Evolutionary conservation across 1,140 invertebrate species (phyloP).

Genomic region (Myzus persicae): DNA sequence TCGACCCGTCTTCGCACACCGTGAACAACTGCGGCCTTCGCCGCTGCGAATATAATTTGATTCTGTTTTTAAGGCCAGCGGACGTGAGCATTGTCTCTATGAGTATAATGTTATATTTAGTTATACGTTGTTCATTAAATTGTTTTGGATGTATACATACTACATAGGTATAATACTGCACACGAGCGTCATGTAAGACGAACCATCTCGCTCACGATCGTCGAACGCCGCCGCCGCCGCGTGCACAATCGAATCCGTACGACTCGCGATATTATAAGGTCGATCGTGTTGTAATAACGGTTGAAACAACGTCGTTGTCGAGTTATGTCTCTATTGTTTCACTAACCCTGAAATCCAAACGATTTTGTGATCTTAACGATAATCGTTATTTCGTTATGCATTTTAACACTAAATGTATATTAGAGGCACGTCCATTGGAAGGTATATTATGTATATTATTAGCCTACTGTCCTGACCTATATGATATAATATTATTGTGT

Average conservation of each 20-base stretch:
- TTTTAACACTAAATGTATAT: background rate
- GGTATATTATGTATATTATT: background rate
- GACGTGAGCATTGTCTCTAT: background rate
- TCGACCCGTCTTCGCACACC: conserved; percentile 35
- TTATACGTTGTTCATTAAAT: background rate
- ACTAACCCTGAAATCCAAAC: background rate
- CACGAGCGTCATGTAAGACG: background rate
- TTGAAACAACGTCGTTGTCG: background rate
- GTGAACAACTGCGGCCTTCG: background rate
- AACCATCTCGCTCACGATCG: background rate
- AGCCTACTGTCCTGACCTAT: background rate
- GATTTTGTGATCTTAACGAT: background rate
- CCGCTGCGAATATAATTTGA: background rate
- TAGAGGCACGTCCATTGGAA: background rate
- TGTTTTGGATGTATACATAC: background rate
- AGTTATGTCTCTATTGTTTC: background rate
- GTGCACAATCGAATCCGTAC: background rate
- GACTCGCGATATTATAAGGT: background rate
- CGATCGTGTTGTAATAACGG: background rate
- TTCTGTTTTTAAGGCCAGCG: background rate
- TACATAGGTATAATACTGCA: no score
- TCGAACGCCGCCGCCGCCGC: background rate
- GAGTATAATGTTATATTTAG: background rate
- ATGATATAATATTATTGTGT: background rate
- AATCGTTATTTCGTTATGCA: background rate